Evolutionary conservation across 2,797 vertebrate genomes (phyloP).

Genomic region (Pangasius mekongensis): DNA sequence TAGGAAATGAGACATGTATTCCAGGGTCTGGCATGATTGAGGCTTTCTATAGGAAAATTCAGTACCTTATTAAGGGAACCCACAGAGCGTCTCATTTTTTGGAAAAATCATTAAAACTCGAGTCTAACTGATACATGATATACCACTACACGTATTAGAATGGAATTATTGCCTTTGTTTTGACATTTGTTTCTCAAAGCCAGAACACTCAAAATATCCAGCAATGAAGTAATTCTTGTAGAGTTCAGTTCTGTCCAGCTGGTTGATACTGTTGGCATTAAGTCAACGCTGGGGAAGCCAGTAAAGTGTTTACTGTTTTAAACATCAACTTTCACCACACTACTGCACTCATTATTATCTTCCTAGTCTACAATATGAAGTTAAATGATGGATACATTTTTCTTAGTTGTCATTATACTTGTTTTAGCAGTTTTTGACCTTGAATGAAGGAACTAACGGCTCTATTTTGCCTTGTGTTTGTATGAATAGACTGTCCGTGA

Average conservation of each 20-base stretch:
- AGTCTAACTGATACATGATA: conserved; percentile 20
- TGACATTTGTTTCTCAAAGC: not conserved
- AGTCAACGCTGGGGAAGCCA: not conserved
- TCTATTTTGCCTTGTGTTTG: conserved; percentile 33
- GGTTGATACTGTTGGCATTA: conserved; percentile 10
- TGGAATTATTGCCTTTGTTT: conserved; percentile 7
- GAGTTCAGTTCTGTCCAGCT: conserved; percentile 11
- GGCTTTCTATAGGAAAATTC: conserved; percentile 24
- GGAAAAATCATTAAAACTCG: conserved; percentile 4
- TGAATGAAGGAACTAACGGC: conserved; percentile 11
- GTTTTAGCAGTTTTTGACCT: not conserved
- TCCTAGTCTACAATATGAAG: not conserved
- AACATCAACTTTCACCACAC: not conserved
- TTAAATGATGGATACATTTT: not conserved
- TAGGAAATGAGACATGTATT: not conserved
- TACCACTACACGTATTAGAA: not conserved
- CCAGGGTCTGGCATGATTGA: not conserved
- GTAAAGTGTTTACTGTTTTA: conserved; percentile 9
- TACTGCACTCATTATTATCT: conserved; percentile 7
- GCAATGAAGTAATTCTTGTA: not conserved
- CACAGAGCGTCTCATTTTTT: conserved; percentile 9
- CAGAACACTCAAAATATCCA: conserved; percentile 19
- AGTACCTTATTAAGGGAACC: conserved; percentile 6
- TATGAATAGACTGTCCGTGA: conserved; percentile 85
- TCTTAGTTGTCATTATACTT: not conserved